Base-by-base conservation (phyloP, 2,888 invertebrate genomes). In the Acleris literana region DNA sequence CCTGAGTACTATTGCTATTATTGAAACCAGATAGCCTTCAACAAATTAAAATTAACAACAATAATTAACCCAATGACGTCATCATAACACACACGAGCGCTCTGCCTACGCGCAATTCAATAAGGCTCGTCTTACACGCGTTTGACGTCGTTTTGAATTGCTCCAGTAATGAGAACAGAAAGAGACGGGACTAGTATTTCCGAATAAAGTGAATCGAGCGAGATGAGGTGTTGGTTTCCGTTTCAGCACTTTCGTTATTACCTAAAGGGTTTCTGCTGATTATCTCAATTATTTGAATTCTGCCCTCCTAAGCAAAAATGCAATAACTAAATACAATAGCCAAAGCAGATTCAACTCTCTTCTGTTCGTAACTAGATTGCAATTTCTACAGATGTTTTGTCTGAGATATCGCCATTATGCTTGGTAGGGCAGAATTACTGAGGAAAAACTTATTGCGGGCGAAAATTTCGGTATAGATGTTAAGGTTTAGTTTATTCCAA, bases 101-200 rank as follows among this genome's bases (percentile, higher is more conserved):
- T 57, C 22, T 1, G 2, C n/a, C 57, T 57, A 57, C 17, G 13
- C n/a, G 9, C 16, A 3, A 20, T 25, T 57, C 44, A 22, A 57
- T 57, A 25, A 20, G 17, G 57, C 16, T 56, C 46, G 6, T 46
- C 25, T 25, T 57, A 51, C 63, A 39, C 39, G 25, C 44, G 51
- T 51, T 57, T 39, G 49, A 33, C 49, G 39, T 57, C 56, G 25
- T 51, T 57, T 46, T 46, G 25, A 57, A 57, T 57, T 46, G 43
- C 39, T 55, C 44, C 11, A 25, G 13, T 46, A 57, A 57, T 57
- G 17, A 56, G 46, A 46, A 22, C 17, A 17, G 17, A 49, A 17
- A 49, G 11, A 49, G 39, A 39, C 39, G 39, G 13, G 39, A 13
- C 39, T 44, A 56, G n/a, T 57, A 46, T 25, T 25, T 13, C 25